Base-by-base conservation (phyloP, 30 jellyfish, hydroid and myxozoan species). In the Hydractinia symbiolongicarpus region DNA sequence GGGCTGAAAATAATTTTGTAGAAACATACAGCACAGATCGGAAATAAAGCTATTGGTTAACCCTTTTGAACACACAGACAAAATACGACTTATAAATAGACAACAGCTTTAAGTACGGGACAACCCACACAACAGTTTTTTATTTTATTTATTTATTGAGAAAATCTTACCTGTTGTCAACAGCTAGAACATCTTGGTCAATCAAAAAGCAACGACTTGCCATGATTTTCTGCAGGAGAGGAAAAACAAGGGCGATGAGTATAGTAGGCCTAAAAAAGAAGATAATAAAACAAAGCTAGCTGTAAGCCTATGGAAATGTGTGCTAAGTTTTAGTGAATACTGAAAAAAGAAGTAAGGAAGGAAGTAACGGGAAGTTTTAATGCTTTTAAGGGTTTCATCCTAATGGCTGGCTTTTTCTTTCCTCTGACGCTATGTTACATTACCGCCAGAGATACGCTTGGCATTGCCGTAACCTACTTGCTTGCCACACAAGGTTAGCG, bases 111-210 rank as follows among this genome's bases (percentile, higher is more conserved):
- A 58, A 58, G 17, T 58, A 58, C 69, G 17, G 17, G 69, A 58
- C 15, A 58, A 58, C 15, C 19, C 52, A 64, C 52, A 64, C 16
- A n/a, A 9, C 8, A 64, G 7, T 6, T 64, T n/a, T 7, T n/a
- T 51, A 0, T 7, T 8, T 7, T 64, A 7, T 6, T 9, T n/a
- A 64, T 4, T 6, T 7, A 64, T 7, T 6, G 40, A 64, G 9
- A 5, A 72, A 1, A 5, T 5, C 81, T 21, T 52, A 74, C 83
- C 83, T 74, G 73, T 74, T 74, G 61, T 74, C 68, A 11, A 74
- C 83, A 16, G 75, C 83, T 11, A 74, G 50, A 8, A 55, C 8
- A 20, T 74, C 15, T 74, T 74, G 51, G 21, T 74, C 66, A 4
- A 74, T 74, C 49, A 74, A 13, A 50, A 74, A 74, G 54, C 61